These are phyloP conservation scores for Pseudomyrmex concolor DNA, from an alignment of 1,140 invertebrate species.

Conservation along the genomic window DNA sequence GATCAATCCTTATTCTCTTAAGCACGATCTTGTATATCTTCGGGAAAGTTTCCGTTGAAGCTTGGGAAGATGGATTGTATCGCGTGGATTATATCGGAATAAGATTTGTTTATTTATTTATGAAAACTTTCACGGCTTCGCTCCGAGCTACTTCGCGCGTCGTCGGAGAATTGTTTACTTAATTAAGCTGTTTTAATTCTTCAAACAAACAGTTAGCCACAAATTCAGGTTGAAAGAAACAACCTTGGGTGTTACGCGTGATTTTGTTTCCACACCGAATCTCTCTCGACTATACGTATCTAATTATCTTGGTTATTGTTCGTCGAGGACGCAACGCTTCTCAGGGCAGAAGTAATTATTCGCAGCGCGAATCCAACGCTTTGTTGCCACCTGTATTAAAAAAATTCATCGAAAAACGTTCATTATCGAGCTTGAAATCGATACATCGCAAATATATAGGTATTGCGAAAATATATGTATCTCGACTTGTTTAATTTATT, in stretches of 20 bases:
- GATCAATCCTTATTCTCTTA: slow-evolving; percentile 19
- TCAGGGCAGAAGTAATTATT: slow-evolving; percentile 16
- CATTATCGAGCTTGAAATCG: not conserved
- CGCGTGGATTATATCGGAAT: not conserved
- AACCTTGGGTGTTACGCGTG: not conserved
- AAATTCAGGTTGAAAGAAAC: not conserved
- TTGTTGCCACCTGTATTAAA: not conserved
- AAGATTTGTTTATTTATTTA: not conserved
- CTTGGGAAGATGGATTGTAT: not conserved
- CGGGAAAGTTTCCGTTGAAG: slow-evolving; percentile 15
- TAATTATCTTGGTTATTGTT: slow-evolving; percentile 26
- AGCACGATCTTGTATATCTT: not conserved
- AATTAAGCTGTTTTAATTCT: slow-evolving; percentile 15
- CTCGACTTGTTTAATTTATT: no score
- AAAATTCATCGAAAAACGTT: not conserved
- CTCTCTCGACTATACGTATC: not conserved
- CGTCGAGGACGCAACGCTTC: slow-evolving; percentile 3
- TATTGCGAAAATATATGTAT: no score
- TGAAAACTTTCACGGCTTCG: not conserved
- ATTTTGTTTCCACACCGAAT: not conserved
- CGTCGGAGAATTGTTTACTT: not conserved
- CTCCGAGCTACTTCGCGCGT: not conserved
- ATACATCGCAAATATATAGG: not conserved
- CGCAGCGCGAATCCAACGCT: not conserved
- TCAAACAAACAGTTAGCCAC: not conserved